A percentile compares a stretch with the other conserved stretches of the same genome.
These are phyloP conservation scores for Drosophila maculinotata DNA, from an alignment of 2,888 invertebrate genomes.

Conservation along the genomic window DNA sequence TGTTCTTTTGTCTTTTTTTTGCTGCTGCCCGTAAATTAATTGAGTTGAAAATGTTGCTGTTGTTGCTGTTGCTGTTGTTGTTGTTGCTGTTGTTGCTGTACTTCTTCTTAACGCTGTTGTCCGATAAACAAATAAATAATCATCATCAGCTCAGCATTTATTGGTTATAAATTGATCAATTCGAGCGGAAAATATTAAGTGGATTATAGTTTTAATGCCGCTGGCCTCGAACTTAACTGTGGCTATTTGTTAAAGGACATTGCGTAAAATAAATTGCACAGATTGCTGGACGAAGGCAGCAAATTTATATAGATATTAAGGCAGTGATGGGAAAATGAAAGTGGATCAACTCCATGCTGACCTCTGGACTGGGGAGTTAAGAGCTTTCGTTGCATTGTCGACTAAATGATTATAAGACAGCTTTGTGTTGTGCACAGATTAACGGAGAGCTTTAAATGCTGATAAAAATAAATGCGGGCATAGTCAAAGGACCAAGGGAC, in stretches of 20 bases:
- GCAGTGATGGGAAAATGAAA: neutral
- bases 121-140: constrained; percentile 75
- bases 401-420: constrained; percentile 50
- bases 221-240: constrained; percentile 18
- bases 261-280: constrained; percentile 58
- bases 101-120: too few relatives aligned
- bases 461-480: constrained; percentile 44
- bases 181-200: constrained; percentile 77
- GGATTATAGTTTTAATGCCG: constrained; percentile 78
- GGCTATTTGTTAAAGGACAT: constrained; percentile 44
- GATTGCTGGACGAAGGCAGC: constrained; percentile 14
- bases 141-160: constrained; percentile 74
- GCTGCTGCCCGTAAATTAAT: constrained; percentile 60
- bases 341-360: constrained; percentile 17
- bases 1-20: constrained; percentile 33
- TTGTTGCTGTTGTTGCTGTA: too few relatives aligned
- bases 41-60: constrained; percentile 70
- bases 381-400: constrained; percentile 23
- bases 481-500: neutral
- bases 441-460: constrained; percentile 28
- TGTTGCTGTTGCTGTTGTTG: constrained; percentile 26
- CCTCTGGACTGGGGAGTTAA: constrained; percentile 28
- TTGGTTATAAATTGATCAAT: constrained; percentile 80
- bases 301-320: neutral
- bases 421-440: constrained; percentile 39